Conservation (phyloP, 2,113 vertebrate species). For the Recurvirostra avosetta region DNA sequence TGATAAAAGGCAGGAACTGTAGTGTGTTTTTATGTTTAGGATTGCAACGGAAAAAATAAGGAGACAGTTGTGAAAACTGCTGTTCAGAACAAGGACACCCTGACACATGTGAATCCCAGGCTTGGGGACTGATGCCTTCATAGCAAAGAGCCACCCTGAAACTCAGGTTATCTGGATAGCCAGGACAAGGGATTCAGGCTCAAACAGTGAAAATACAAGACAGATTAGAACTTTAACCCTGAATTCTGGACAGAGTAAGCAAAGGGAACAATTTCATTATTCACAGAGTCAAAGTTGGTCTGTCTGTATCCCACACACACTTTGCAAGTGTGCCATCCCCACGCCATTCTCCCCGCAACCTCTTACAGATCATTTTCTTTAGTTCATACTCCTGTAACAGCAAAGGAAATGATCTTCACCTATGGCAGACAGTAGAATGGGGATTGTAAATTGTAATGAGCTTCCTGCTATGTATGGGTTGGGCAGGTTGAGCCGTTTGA, state of each 20-base stretch:
- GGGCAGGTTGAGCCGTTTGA: not conserved
- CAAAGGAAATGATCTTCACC: not conserved
- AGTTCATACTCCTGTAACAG: not conserved
- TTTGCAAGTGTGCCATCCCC: not conserved
- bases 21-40: not conserved
- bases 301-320: accelerated
- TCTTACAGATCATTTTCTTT: not conserved
- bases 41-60: not conserved
- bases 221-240: not conserved
- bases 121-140: not conserved
- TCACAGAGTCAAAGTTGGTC: too few species aligned
- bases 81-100: not conserved
- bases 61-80: not conserved
- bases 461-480: not conserved
- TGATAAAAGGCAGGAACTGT: not conserved
- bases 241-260: not conserved
- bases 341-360: not conserved
- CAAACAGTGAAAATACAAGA: not conserved
- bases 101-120: not conserved
- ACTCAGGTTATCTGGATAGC: not conserved
- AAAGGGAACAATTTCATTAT: not conserved
- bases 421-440: not conserved
- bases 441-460: not conserved
- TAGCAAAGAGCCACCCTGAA: not conserved
- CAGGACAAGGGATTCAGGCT: not conserved